Evolutionary conservation across 2,113 vertebrate species (phyloP).

Genomic region (Nibea coibor): DNA sequence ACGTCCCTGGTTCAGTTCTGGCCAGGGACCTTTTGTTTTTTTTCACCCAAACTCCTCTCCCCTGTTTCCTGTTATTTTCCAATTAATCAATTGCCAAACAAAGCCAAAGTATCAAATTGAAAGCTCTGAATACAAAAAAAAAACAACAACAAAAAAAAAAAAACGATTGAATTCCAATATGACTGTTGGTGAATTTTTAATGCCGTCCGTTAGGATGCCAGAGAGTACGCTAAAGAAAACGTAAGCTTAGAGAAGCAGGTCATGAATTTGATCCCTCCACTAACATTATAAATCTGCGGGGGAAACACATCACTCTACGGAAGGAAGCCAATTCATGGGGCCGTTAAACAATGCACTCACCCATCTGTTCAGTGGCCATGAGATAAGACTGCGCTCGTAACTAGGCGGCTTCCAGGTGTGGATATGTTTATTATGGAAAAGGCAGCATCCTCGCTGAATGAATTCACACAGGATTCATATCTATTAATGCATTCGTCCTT

Average conservation of each 20-base stretch:
- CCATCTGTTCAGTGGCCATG: slow-evolving; percentile 31
- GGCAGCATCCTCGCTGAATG: background rate
- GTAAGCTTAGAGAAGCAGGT: background rate
- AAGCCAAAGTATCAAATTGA: background rate
- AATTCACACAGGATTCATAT: background rate
- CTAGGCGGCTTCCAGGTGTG: slow-evolving; percentile 32
- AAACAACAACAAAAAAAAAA: background rate
- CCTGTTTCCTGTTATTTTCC: background rate
- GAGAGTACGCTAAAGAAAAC: background rate
- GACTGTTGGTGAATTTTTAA: background rate
- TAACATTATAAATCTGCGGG: slow-evolving; percentile 30
- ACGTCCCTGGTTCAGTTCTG: background rate
- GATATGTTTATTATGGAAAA: slow-evolving; percentile 19
- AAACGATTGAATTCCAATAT: background rate
- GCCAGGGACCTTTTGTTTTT: background rate
- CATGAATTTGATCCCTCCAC: slow-evolving; percentile 1
- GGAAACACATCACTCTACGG: slow-evolving; percentile 30
- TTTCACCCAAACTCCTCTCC: too few relatives aligned
- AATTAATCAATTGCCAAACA: background rate
- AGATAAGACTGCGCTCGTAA: slow-evolving; percentile 40
- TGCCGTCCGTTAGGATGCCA: background rate
- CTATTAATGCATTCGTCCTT: background rate
- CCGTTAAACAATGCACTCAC: slow-evolving; percentile 38
- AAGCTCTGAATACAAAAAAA: background rate
- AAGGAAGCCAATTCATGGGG: slow-evolving; percentile 47